Conservation (phyloP, 2,888 invertebrate species). For the Thymelicus acteon region DNA sequence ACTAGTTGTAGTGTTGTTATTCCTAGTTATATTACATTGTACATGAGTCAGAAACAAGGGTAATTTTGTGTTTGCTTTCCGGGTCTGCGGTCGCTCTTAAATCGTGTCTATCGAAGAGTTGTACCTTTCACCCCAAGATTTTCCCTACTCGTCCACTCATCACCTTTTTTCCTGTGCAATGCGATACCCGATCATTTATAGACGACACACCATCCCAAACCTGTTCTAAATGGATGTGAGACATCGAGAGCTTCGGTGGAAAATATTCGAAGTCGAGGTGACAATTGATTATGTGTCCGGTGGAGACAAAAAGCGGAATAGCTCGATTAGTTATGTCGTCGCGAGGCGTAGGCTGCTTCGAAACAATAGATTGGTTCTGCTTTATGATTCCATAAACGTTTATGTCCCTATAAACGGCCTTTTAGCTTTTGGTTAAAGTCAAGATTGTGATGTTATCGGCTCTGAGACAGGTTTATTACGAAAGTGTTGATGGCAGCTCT, state of each 20-base stretch:
- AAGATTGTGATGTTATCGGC: constrained; percentile 77
- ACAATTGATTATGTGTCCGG: constrained; percentile 79
- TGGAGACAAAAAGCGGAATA: constrained; percentile 79
- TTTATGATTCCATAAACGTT: constrained; percentile 84
- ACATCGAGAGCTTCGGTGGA: constrained; percentile 70
- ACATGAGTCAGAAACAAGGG: too few relatives aligned
- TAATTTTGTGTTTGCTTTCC: not conserved
- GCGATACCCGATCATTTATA: constrained; percentile 80
- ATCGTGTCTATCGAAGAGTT: constrained; percentile 52
- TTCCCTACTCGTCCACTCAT: constrained; percentile 70
- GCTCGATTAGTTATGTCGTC: constrained; percentile 79
- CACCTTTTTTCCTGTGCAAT: constrained; percentile 81
- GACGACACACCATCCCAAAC: constrained; percentile 71
- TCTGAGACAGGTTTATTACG: constrained; percentile 73
- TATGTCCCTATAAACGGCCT: constrained; percentile 80
- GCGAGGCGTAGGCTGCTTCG: constrained; percentile 73
- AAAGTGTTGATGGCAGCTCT: constrained; percentile 65
- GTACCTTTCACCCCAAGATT: constrained; percentile 73
- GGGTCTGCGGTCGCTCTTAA: constrained; percentile 38
- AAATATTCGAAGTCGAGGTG: constrained; percentile 75
- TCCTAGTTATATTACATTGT: too few relatives aligned
- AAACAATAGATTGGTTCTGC: constrained; percentile 81
- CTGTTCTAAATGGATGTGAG: constrained; percentile 75
- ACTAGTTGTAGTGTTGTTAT: too few relatives aligned
- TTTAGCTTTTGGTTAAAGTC: constrained; percentile 74